Conservation (phyloP, 2,113 vertebrate genomes). For the Eulemur rufifrons region DNA sequence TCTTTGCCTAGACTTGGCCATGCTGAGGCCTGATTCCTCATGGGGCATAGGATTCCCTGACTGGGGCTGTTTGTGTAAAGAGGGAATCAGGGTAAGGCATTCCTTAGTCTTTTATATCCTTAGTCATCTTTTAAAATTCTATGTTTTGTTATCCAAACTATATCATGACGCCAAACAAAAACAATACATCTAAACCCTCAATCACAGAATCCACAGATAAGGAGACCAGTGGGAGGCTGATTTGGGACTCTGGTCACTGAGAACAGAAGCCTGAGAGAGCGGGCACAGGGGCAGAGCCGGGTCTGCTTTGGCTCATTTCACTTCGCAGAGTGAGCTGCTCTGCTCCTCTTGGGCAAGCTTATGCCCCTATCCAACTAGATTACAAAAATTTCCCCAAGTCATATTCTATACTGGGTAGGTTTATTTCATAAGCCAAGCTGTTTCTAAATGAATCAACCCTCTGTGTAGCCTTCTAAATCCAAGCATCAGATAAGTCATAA, state of each 20-base stretch:
- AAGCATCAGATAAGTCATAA: not conserved
- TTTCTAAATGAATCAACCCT: not conserved
- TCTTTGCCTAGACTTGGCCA: not conserved
- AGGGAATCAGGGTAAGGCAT: not conserved
- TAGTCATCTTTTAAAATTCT: not conserved
- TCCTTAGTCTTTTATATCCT: not conserved
- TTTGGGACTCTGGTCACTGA: not conserved
- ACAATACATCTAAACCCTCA: not conserved
- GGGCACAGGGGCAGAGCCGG: too few relatives aligned
- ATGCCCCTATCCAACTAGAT: not conserved
- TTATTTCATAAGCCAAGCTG: not conserved
- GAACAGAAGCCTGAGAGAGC: not conserved
- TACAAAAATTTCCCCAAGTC: not conserved
- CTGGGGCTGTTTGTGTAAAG: not conserved
- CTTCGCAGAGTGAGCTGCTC: not conserved
- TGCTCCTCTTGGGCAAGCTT: not conserved
- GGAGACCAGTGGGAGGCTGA: not conserved
- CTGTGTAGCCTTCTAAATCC: not conserved
- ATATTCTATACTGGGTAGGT: not conserved
- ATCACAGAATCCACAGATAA: not conserved
- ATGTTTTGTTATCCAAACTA: not conserved
- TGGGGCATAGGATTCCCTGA: not conserved
- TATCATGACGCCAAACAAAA: not conserved
- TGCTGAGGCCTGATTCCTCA: not conserved
- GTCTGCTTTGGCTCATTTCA: not conserved